Base-by-base conservation (phyloP, 2,113 vertebrate species). In the Nothocercus julius region DNA sequence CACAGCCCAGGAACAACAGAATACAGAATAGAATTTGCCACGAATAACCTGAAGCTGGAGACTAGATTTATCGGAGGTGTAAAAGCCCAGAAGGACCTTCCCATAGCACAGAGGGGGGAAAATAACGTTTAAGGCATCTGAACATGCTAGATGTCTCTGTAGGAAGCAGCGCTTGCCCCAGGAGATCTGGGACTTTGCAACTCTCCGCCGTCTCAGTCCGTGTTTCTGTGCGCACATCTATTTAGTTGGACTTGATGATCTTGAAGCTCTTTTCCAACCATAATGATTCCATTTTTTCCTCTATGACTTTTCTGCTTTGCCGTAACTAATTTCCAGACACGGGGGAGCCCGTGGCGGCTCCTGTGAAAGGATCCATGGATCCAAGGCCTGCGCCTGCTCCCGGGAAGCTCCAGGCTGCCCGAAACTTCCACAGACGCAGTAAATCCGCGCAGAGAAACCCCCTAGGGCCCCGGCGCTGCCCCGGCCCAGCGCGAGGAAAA, bases 21-120 rank as follows among this genome's bases (percentile, higher is more conserved):
- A 30, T 7, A 54, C 2, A 5, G 36, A 45, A 45, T 18, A 45
- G 15, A 45, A 7, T 44, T 32, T 16, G 1, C 30, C 20, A 38
- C 0, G 0, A 44, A n/a, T 20, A 62, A 3, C 24, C 5, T 8
- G 6, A 5, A 27, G 11, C 47, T n/a, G 42, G 9, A 38, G 36
- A 38, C 11, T 0, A 4, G 22, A 9, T 45, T 40, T 30, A 21
- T 34, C 82, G 25, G 53, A 47, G 40, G 5, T 3, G 14, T 21
- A 12, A 13, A 40, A 61, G 13, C 28, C 42, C 8, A 2, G 42
- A 13, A 18, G 67, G 14, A 24, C 25, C 63, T 51, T 40, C 32
- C 54, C 2, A 11, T 1, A 20, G 58, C 0, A 1, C 0, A 17
- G 45, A 7, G 3, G 5, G 3, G 8, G 21, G 4, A 11, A 11